Conservation (phyloP, 2,113 vertebrate genomes). For the Dipodomys merriami region DNA sequence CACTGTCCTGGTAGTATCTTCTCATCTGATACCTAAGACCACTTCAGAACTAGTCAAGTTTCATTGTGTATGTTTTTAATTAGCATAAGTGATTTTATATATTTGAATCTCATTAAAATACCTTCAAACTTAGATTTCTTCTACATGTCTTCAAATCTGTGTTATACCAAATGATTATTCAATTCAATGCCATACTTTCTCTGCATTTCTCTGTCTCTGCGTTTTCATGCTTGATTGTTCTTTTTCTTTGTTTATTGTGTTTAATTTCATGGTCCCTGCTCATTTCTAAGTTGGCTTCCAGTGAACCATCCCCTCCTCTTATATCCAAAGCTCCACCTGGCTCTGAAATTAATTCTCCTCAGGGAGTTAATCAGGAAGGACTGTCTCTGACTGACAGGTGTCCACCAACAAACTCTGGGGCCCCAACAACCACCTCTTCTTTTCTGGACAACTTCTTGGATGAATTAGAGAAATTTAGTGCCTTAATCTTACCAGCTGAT, state of each 20-base stretch:
- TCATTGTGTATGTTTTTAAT: constrained; percentile 76
- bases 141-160: constrained; percentile 41
- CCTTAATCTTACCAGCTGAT: constrained; percentile 75
- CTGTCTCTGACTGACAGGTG: constrained; percentile 86
- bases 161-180: constrained; percentile 38
- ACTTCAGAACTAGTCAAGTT: constrained; percentile 72
- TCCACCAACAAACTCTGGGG: constrained; percentile 80
- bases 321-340: constrained; percentile 76
- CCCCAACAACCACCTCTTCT: constrained; percentile 84
- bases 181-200: constrained; percentile 12
- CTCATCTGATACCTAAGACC: constrained; percentile 76
- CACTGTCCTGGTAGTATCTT: constrained; percentile 62
- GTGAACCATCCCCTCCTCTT: constrained; percentile 78
- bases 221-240: constrained; percentile 16
- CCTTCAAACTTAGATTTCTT: constrained; percentile 52
- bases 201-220: constrained; percentile 55
- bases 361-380: constrained; percentile 85
- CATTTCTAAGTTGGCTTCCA: constrained; percentile 85
- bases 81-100: constrained; percentile 78
- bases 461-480: constrained; percentile 82
- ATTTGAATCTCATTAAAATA: constrained; percentile 72
- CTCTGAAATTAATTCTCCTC: constrained; percentile 83
- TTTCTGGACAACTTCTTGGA: constrained; percentile 85
- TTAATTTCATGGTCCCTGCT: constrained; percentile 75
- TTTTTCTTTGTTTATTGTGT: constrained; percentile 69